These are phyloP conservation scores for Gymnorhina tibicen DNA, from an alignment of 2,113 vertebrate species.

Conservation along the genomic window DNA sequence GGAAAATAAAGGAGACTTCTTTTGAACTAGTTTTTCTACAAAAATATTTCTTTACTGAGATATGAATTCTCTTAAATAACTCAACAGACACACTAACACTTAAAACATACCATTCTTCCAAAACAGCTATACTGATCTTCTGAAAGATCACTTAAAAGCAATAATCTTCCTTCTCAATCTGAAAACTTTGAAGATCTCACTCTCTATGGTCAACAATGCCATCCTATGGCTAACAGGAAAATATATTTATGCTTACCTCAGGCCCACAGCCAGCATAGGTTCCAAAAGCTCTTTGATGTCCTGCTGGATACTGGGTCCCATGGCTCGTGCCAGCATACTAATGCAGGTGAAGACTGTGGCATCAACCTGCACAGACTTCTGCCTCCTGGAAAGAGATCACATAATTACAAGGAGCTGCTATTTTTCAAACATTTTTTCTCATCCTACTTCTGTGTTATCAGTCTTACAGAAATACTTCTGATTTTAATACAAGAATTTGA, in stretches of 20 bases:
- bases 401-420: not conserved
- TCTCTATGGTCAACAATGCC: not conserved
- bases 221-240: not conserved
- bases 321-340: slow-evolving; percentile 95
- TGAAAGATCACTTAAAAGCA: not conserved
- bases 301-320: slow-evolving; percentile 95
- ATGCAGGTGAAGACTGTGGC: slow-evolving; percentile 98
- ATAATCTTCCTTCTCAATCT: not conserved
- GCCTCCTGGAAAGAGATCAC: slow-evolving; percentile 77
- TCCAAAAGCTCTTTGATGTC: slow-evolving; percentile 98
- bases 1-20: not conserved
- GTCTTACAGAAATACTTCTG: not conserved
- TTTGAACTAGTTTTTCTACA: not conserved
- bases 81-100: not conserved
- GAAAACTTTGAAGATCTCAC: not conserved
- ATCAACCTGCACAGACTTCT: slow-evolving; percentile 96
- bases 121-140: not conserved
- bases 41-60: not conserved
- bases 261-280: slow-evolving; percentile 96
- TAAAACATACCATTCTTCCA: not conserved
- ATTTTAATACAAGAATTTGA: not conserved
- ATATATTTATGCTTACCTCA: slow-evolving; percentile 76
- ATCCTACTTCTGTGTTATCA: not conserved
- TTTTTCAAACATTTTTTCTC: not conserved
- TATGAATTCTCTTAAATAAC: not conserved